These are phyloP conservation scores for Arizona elegans DNA, from an alignment of 2,113 vertebrate genomes.

Conservation along the genomic window DNA sequence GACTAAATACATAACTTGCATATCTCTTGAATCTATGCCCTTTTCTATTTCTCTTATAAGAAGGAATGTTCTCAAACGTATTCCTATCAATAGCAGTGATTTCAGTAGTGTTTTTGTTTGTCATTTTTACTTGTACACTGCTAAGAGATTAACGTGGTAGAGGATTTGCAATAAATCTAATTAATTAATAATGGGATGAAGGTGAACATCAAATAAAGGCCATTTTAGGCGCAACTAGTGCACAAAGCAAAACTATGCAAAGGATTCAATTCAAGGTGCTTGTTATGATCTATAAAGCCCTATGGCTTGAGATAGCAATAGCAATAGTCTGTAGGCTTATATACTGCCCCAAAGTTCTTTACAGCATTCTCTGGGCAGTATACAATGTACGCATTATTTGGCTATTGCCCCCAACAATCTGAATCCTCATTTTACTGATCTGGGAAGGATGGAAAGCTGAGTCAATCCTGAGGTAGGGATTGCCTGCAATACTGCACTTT, in stretches of 20 bases:
- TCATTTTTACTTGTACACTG: neutral
- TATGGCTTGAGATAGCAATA: neutral
- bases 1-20: conserved; percentile 54
- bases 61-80: neutral
- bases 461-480: neutral
- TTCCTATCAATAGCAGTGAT: neutral
- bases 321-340: neutral
- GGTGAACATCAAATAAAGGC: neutral
- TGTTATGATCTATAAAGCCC: neutral
- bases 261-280: neutral
- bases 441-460: neutral
- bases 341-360: neutral
- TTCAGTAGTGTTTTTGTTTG: neutral
- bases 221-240: neutral
- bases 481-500: neutral
- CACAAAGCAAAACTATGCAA: neutral
- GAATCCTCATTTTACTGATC: neutral
- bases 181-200: neutral
- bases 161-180: neutral
- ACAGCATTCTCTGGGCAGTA: neutral
- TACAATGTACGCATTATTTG: neutral
- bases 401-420: neutral
- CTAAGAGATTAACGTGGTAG: neutral
- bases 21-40: conserved; percentile 43
- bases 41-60: conserved; percentile 30